These are phyloP conservation scores for Prunella himalayana DNA, from an alignment of 2,113 vertebrate genomes.

Conservation along the genomic window DNA sequence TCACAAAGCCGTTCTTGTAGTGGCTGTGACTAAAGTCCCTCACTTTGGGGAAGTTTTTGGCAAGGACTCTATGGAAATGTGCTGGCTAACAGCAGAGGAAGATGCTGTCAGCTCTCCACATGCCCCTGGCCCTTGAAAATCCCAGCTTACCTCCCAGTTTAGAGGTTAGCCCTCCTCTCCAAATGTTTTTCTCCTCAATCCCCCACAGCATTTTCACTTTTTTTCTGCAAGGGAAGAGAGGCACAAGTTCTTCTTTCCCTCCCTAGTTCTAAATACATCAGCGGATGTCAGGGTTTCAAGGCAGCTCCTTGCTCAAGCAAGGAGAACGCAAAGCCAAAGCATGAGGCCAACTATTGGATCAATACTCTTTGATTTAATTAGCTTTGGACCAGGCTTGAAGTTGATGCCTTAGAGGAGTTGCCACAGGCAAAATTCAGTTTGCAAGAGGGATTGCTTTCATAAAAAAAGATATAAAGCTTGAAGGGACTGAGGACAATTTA, in stretches of 20 bases:
- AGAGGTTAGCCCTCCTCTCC: neutral
- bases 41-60: neutral
- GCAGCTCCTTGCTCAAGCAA: neutral
- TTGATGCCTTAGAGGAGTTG: neutral
- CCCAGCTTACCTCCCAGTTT: neutral
- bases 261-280: neutral
- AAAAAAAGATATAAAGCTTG: neutral
- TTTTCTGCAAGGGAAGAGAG: neutral
- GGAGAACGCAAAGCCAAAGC: neutral
- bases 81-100: neutral
- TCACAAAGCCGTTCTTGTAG: constrained; percentile 13
- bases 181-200: neutral
- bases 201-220: neutral
- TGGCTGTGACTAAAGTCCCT: neutral
- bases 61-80: neutral
- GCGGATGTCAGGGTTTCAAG: accelerated
- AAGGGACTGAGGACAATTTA: neutral
- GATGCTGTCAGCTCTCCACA: neutral
- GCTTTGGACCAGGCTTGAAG: neutral
- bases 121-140: neutral
- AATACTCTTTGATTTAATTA: constrained; percentile 23
- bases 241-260: neutral
- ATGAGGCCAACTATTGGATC: neutral
- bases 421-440: constrained; percentile 14
- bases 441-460: neutral